phyloP scores from a whole-genome alignment of 2,888 invertebrate genomes.

The Catocala sponsa region DNA sequence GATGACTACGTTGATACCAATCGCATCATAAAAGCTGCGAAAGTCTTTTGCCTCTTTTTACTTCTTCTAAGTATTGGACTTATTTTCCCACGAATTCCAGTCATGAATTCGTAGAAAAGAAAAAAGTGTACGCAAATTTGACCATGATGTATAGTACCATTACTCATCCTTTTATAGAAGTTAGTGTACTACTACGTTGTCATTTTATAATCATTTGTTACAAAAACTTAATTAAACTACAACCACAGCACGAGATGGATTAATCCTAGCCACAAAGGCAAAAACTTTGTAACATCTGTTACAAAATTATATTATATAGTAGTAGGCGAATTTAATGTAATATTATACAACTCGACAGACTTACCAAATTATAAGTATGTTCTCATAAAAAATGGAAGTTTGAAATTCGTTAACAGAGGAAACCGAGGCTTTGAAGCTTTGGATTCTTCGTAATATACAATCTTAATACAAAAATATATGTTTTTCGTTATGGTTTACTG shows the following conservation, averaged over 20 bases:
- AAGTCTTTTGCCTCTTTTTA: too few species aligned
- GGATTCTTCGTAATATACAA: conserved; percentile 23
- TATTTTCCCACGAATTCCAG: too few species aligned
- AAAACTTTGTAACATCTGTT: conserved; percentile 18
- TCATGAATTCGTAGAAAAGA: too few species aligned
- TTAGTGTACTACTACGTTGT: too few species aligned
- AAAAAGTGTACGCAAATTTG: too few species aligned
- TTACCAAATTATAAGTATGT: conserved; percentile 17
- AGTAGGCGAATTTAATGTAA: conserved; percentile 14
- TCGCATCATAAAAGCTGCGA: too few species aligned
- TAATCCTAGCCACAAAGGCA: conserved; percentile 5
- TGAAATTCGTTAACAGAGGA: conserved; percentile 33
- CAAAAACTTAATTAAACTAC: too few species aligned
- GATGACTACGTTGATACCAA: too few species aligned
- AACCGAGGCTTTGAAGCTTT: conserved; percentile 43
- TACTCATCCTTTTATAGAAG: too few species aligned
- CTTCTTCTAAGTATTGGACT: too few species aligned
- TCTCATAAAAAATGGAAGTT: conserved; percentile 29
- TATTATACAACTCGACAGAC: conserved; percentile 17
- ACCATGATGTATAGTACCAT: too few species aligned
- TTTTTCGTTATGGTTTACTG: conserved; percentile 15
- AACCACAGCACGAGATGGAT: conserved; percentile 2
- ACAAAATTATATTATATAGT: conserved; percentile 10
- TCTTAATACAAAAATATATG: conserved; percentile 26
- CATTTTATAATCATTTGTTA: too few species aligned